Conservation (phyloP, 2,888 invertebrate species). For the Psococerastis gibbosa region DNA sequence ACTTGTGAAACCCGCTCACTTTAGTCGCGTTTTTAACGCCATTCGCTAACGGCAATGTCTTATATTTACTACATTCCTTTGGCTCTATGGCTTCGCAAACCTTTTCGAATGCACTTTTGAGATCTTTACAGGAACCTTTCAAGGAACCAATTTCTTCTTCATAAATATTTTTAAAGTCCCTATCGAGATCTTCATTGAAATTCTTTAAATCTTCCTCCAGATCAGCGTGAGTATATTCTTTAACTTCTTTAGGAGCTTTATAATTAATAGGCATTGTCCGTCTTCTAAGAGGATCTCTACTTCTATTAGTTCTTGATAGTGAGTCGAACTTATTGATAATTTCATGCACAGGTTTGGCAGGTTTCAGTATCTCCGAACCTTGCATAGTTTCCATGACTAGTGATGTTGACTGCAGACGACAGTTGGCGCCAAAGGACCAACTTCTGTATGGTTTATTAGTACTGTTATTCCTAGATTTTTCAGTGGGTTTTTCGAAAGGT, state of each 20-base stretch:
- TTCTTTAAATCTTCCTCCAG: slow-evolving; percentile 6
- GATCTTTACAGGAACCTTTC: slow-evolving; percentile 4
- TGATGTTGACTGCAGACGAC: slow-evolving; percentile 27
- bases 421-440: not conserved
- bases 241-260: slow-evolving; percentile 4
- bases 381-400: slow-evolving; percentile 24
- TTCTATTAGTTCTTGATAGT: not conserved
- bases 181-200: slow-evolving; percentile 6
- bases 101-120: not conserved
- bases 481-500: not conserved
- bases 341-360: not conserved
- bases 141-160: slow-evolving; percentile 7
- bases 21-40: not conserved
- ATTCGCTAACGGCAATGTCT: no score
- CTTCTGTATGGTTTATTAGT: slow-evolving; percentile 2
- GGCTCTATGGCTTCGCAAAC: not conserved
- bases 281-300: not conserved
- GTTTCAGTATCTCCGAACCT: not conserved
- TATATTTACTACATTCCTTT: no score
- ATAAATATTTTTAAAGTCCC: slow-evolving; percentile 7
- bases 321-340: not conserved
- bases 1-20: slow-evolving; percentile 2
- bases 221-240: slow-evolving; percentile 8
- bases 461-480: not conserved
- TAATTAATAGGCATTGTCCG: slow-evolving; percentile 6